Percentiles rank a stretch among this genome's conserved stretches.
Evolutionary conservation across 2,888 invertebrate genomes (phyloP).

Genomic region (Aphelenchoides bicaudatus): DNA sequence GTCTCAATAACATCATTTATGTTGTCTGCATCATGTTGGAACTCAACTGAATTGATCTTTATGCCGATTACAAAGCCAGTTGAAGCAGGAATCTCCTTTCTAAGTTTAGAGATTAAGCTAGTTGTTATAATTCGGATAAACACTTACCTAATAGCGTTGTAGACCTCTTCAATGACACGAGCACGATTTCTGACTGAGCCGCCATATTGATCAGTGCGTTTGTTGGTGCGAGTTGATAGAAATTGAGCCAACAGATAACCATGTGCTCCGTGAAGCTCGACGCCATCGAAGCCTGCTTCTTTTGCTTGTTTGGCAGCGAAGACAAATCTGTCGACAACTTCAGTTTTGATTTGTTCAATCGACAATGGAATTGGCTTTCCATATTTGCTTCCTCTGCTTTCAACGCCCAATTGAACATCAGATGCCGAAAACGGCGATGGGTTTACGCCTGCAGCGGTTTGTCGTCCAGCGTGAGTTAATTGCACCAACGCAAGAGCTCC

Average conservation of each 20-base stretch:
- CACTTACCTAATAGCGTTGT: slow-evolving; percentile 39
- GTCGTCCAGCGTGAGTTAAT: slow-evolving; percentile 42
- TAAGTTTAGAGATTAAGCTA: slow-evolving; percentile 21
- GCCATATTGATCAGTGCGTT: slow-evolving; percentile 47
- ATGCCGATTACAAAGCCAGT: slow-evolving; percentile 44
- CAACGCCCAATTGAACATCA: slow-evolving; percentile 33
- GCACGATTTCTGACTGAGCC: slow-evolving; percentile 41
- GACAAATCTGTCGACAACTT: slow-evolving; percentile 30
- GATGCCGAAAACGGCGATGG: slow-evolving; percentile 40
- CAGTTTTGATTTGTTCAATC: slow-evolving; percentile 42
- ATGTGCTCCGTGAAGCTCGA: slow-evolving; percentile 48
- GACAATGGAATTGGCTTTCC: slow-evolving; percentile 41
- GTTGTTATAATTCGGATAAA: not conserved
- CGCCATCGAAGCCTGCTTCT: slow-evolving; percentile 44
- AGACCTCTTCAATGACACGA: slow-evolving; percentile 42
- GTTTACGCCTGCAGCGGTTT: slow-evolving; percentile 40
- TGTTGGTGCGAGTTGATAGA: slow-evolving; percentile 43
- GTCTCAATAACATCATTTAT: slow-evolving; percentile 33
- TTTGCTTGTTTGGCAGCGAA: slow-evolving; percentile 33
- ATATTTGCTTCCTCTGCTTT: slow-evolving; percentile 21
- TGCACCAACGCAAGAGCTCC: slow-evolving; percentile 42
- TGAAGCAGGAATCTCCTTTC: slow-evolving; percentile 31
- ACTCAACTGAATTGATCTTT: slow-evolving; percentile 47
- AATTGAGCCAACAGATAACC: slow-evolving; percentile 49
- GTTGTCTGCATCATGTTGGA: slow-evolving; percentile 39